phyloP scores from a whole-genome alignment of 2,797 vertebrate genomes.

The Coregonus ussuriensis region DNA sequence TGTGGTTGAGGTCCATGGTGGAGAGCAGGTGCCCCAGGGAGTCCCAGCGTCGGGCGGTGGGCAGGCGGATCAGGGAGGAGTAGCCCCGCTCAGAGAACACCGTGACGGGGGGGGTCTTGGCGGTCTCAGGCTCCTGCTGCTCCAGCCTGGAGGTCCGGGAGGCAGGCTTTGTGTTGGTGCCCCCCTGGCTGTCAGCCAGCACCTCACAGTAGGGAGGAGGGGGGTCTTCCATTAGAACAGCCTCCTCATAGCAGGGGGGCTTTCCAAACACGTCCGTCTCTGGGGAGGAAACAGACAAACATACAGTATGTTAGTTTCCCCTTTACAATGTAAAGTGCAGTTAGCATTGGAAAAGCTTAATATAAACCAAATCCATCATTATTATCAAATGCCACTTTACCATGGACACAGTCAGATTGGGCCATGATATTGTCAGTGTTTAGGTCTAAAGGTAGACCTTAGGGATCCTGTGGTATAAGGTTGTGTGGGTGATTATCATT shows the following conservation, averaged over 20 bases:
- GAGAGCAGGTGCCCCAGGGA: constrained; percentile 78
- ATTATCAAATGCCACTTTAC: no score
- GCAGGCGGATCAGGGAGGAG: constrained; percentile 86
- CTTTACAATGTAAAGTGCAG: background rate
- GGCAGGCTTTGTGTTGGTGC: constrained; percentile 79
- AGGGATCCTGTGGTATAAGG: background rate
- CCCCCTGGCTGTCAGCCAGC: constrained; percentile 86
- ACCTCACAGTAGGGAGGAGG: constrained; percentile 95
- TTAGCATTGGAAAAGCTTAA: no score
- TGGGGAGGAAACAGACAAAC: constrained; percentile 44
- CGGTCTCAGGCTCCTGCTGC: constrained; percentile 81
- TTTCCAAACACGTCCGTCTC: constrained; percentile 85
- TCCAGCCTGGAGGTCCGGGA: constrained; percentile 37
- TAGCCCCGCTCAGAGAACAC: constrained; percentile 84
- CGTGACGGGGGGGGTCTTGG: constrained; percentile 81
- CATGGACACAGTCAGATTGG: background rate
- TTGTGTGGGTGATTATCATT: background rate
- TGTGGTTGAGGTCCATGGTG: constrained; percentile 75
- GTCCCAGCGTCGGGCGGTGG: constrained; percentile 82
- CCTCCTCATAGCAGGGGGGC: constrained; percentile 94
- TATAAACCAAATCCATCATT: no score
- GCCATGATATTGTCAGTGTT: background rate
- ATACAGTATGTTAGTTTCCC: background rate
- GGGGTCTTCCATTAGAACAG: constrained; percentile 93
- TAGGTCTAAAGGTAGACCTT: background rate